Evolutionary conservation across 2,113 vertebrate species (phyloP), one percentile per base, ranked within the genome.

Genomic region (Erpornis zantholeuca): DNA sequence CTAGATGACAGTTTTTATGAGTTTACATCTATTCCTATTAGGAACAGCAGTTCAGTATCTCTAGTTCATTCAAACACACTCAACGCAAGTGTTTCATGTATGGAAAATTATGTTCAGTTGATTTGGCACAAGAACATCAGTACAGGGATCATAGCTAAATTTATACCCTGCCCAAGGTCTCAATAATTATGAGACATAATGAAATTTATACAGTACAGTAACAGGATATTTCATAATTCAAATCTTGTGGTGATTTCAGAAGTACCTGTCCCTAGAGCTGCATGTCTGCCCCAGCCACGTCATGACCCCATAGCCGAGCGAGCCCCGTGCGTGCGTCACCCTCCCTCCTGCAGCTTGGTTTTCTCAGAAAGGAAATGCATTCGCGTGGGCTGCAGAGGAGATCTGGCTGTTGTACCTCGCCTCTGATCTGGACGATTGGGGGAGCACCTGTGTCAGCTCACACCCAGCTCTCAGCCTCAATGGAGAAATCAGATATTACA

Each of bases 341-440:
- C 75, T 92, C 71, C 82, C 90, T 96, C 19, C 82, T 29, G 33
- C 53, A 69, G 45, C 54, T 31, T 42, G 76, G 25, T 50, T 95
- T 96, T 97, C 95, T 96, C 91, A 95, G 95, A 95, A 95, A 86
- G 96, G 96, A 96, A 96, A 90, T 81, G 79, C 71, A 56, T 24
- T 86, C 69, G 71, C 0, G 94, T 97, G 94, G 92, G 95, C 59
- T 86, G 90, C 79, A 53, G 31, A 28, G 68, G 54, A 95, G 95
- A 65, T 54, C 40, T 33, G 29, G 42, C 54, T 60, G 13, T 47
- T 93, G 59, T 70, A 11, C 54, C 82, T 90, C 2, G 2, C 38
- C 23, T 76, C 42, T 73, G 29, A 80, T 92, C 71, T 70, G 94
- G 88, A 77, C 3, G 21, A 44, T 63, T 35, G 71, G 59, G 42